These are phyloP conservation scores for Lochmaea capreae DNA, from an alignment of 2,888 invertebrate genomes.

Conservation along the genomic window DNA sequence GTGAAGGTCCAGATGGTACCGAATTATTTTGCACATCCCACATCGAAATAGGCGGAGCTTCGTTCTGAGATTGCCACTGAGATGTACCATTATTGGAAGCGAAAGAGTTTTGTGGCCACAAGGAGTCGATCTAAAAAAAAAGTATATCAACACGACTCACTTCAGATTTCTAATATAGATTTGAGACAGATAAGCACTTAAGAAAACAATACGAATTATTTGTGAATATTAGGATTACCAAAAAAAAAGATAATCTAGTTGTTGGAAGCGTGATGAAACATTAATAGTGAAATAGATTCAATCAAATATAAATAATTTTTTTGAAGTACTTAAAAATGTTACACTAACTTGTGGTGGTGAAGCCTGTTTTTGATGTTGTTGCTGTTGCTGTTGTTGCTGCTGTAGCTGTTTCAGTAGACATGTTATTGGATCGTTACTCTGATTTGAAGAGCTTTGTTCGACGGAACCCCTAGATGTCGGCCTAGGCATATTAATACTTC, in stretches of 20 bases:
- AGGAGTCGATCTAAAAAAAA: slow-evolving; percentile 53
- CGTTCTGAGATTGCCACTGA: slow-evolving; percentile 55
- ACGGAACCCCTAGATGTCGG: slow-evolving; percentile 52
- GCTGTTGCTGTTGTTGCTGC: slow-evolving; percentile 64
- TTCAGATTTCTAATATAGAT: too few relatives aligned
- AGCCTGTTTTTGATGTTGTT: slow-evolving; percentile 59
- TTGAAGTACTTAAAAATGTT: background rate
- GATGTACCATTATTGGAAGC: slow-evolving; percentile 47
- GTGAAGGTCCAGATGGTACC: slow-evolving; percentile 32
- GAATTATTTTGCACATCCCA: slow-evolving; percentile 58
- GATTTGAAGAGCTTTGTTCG: slow-evolving; percentile 48
- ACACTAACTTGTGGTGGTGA: slow-evolving; percentile 49
- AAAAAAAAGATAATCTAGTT: too few relatives aligned
- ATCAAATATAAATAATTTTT: slow-evolving; percentile 1
- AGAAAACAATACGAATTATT: too few relatives aligned
- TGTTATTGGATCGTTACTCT: slow-evolving; percentile 67
- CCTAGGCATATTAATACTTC: slow-evolving; percentile 50
- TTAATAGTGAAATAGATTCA: background rate
- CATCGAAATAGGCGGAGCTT: slow-evolving; percentile 58
- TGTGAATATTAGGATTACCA: too few relatives aligned
- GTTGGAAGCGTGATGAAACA: too few relatives aligned
- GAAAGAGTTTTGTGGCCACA: slow-evolving; percentile 63
- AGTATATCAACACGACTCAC: slow-evolving; percentile 12
- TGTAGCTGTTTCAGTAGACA: slow-evolving; percentile 67
- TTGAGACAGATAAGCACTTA: too few relatives aligned